Evolutionary conservation across 1,140 invertebrate genomes (phyloP), one percentile per base, ranked within the genome.

Genomic region (Achroia grisella): DNA sequence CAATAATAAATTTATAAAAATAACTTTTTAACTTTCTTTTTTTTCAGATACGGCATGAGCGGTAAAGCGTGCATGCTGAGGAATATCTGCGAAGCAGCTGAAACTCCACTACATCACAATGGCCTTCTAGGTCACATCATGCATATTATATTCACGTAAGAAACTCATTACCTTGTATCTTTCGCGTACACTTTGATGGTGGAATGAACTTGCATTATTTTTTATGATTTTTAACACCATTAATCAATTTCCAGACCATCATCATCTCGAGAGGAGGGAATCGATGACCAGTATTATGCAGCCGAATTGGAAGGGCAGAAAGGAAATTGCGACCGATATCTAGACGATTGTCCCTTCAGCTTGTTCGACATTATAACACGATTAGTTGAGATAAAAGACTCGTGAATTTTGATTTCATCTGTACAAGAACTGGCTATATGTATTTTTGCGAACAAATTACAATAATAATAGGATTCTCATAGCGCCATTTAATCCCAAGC

Each of bases 61-160:
- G 92, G 92, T 2, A 86, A 84, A 60, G 79, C 89, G 29, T 94
- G 93, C 68, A 79, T 94, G 56, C 71, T 93, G 44, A 88, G 90
- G 29, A 90, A 89, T 43, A 92, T 94, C 46, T 94, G 93, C 67
- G 92, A 94, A 60, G 90, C 92, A 4, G 91, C 91, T 0, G 88
- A 90, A 56, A 89, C 88, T 11, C 89, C 90, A 0, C 61, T 91
- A 8, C 78, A 87, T 44, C 86, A 89, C 52, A 89, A 87, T 62
- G 88, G 89, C 13, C 61, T 92, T 4, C 61, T 91, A 14, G 90
- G 89, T 42, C 89, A 92, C 71, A 85, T 92, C 39, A 80, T 92
- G 61, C 90, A 93, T 65, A 87, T 92, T 44, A 79, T 92, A 62
- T 87, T 93, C 58, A 92, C 90, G 91, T 93, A 81, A 90, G 90